phyloP scores from a whole-genome alignment of 1,140 invertebrate species.

The Diplogasteroides magnus region DNA sequence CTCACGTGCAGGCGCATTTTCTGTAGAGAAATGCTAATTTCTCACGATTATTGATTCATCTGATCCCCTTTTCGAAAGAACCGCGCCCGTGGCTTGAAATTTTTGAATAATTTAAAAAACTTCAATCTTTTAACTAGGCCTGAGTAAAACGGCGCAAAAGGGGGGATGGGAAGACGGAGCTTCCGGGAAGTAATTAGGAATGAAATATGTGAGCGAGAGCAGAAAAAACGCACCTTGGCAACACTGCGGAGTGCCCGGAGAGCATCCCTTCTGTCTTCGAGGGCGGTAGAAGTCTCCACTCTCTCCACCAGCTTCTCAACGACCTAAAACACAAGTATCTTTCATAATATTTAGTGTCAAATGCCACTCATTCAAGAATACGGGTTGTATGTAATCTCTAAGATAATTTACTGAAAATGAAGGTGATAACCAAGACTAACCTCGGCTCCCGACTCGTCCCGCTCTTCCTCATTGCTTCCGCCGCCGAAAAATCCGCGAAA shows the following conservation, averaged over 20 bases:
- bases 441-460: constrained; percentile 36
- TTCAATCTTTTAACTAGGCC: too few species aligned
- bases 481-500: constrained; percentile 50
- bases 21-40: constrained; percentile 45
- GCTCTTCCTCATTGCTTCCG: constrained; percentile 14
- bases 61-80: not conserved
- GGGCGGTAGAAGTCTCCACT: constrained; percentile 79
- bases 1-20: constrained; percentile 91
- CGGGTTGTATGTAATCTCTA: too few species aligned
- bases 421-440: too few species aligned
- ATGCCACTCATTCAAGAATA: too few species aligned
- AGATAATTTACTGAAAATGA: too few species aligned
- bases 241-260: constrained; percentile 87
- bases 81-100: not conserved
- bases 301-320: constrained; percentile 86
- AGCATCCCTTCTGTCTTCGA: constrained; percentile 91
- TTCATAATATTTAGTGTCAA: too few species aligned
- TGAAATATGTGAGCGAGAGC: not conserved
- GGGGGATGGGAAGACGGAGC: too few species aligned
- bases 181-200: not conserved
- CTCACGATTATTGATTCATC: not conserved
- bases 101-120: too few species aligned
- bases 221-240: constrained; percentile 64
- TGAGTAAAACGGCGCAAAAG: too few species aligned
- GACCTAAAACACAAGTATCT: too few species aligned